phyloP scores from a whole-genome alignment of 2,113 vertebrate species.

The Pomatostomus ruficeps region DNA sequence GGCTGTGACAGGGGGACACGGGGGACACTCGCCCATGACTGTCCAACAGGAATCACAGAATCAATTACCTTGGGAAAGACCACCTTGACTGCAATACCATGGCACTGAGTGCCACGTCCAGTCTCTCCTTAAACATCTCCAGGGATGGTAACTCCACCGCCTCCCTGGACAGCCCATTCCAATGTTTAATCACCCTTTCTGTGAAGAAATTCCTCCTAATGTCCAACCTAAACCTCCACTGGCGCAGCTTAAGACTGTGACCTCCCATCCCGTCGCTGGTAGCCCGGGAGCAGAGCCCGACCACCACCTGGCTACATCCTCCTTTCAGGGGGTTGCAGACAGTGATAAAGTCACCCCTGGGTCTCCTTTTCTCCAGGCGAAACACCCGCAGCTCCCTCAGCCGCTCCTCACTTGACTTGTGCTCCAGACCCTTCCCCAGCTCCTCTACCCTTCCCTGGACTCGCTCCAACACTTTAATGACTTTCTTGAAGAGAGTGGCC shows the following conservation, averaged over 20 bases:
- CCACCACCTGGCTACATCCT: not conserved
- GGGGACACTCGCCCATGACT: too few species aligned
- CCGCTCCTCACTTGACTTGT: not conserved
- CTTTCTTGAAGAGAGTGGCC: not conserved
- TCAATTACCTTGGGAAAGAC: not conserved
- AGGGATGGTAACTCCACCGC: not conserved
- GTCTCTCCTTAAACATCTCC: not conserved
- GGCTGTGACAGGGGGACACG: too few species aligned
- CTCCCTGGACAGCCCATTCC: not conserved
- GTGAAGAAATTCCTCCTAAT: not conserved
- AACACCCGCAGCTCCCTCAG: not conserved
- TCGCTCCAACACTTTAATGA: not conserved
- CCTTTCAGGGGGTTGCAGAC: not conserved
- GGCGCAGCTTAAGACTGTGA: not conserved
- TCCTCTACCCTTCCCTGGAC: not conserved
- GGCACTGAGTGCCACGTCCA: not conserved
- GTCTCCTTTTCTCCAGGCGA: not conserved
- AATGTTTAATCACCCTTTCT: not conserved
- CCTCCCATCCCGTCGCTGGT: not conserved
- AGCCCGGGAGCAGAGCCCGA: not conserved
- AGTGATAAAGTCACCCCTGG: not conserved
- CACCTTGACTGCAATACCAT: not conserved
- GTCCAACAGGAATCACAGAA: not conserved
- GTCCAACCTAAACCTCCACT: not conserved
- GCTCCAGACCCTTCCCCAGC: not conserved